These are phyloP conservation scores for Bungarus multicinctus DNA, from an alignment of 2,113 vertebrate species.

Conservation along the genomic window DNA sequence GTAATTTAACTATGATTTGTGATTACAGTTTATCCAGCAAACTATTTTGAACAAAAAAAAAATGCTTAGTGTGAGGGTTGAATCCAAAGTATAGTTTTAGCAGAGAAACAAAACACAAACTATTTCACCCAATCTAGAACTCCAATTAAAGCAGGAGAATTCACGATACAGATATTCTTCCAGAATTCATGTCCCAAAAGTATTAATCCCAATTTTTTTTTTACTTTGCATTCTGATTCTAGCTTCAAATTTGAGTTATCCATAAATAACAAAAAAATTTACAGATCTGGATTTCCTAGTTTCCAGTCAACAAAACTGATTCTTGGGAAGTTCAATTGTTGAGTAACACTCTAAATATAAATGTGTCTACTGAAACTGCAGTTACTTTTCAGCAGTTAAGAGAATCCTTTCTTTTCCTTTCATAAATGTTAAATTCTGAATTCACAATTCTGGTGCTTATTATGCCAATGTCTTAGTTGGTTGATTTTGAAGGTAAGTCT, in stretches of 20 bases:
- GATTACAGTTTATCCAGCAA: not conserved
- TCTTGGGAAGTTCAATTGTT: not conserved
- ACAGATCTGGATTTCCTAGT: not conserved
- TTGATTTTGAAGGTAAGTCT: not conserved
- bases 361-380: not conserved
- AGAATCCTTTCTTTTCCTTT: not conserved
- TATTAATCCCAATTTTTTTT: not conserved
- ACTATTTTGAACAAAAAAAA: not conserved
- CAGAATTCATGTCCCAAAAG: not conserved
- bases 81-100: not conserved
- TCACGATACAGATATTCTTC: not conserved
- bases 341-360: not conserved
- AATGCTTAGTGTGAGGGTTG: not conserved
- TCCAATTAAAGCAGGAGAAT: not conserved
- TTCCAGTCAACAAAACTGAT: not conserved
- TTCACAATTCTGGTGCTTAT: too few species aligned
- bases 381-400: not conserved
- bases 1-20: not conserved
- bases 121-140: not conserved
- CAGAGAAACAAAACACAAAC: not conserved
- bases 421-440: not conserved
- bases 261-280: not conserved
- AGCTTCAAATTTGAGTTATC: not conserved
- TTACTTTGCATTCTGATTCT: not conserved
- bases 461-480: not conserved